phyloP scores from a whole-genome alignment of 1,140 invertebrate species.

The Papilio machaon region DNA sequence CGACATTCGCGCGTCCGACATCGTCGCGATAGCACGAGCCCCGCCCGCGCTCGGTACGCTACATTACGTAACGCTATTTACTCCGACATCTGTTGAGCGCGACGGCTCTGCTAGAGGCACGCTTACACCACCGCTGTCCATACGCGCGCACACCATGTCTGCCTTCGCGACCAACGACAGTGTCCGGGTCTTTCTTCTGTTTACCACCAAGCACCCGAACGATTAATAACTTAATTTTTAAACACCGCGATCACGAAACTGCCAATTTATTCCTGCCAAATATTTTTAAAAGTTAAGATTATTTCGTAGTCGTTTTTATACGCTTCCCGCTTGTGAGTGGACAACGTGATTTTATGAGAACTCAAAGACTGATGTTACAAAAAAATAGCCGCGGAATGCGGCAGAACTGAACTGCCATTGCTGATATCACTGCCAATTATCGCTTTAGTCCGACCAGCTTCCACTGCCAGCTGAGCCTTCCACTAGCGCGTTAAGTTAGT shows the following conservation, averaged over 20 bases:
- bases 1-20: conserved; percentile 70
- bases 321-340: conserved; percentile 60
- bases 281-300: conserved; percentile 59
- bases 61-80: conserved; percentile 74
- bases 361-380: conserved; percentile 50
- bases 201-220: conserved; percentile 49
- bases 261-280: conserved; percentile 70
- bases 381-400: conserved; percentile 25
- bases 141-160: conserved; percentile 60
- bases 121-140: conserved; percentile 70
- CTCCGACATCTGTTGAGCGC: conserved; percentile 76
- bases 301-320: conserved; percentile 46
- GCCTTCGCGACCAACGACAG: conserved; percentile 49
- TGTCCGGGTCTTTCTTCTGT: conserved; percentile 50
- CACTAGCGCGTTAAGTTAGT: conserved; percentile 60
- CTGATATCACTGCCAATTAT: conserved; percentile 53
- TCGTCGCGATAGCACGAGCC: conserved; percentile 62
- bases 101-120: conserved; percentile 58
- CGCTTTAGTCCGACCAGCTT: conserved; percentile 51
- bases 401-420: conserved; percentile 49
- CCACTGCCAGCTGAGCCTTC: conserved; percentile 69
- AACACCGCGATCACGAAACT: conserved; percentile 54
- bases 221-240: conserved; percentile 62
- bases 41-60: conserved; percentile 66
- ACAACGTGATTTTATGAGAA: conserved; percentile 37